phyloP scores from a whole-genome alignment of 2,797 vertebrate species.

The Xenopus petersii region DNA sequence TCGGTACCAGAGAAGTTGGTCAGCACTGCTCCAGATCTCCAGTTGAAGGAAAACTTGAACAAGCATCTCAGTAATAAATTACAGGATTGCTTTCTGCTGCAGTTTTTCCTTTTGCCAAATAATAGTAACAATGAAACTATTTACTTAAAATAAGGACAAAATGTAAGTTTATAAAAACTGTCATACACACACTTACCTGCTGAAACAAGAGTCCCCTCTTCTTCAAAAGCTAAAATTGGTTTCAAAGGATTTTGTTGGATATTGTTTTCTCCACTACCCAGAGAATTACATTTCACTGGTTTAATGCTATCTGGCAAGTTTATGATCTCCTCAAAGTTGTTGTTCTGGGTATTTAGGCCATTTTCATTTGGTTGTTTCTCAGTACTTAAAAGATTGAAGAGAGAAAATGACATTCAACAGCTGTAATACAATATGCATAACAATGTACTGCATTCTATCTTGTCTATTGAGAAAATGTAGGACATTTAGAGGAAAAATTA shows the following conservation, averaged over 20 bases:
- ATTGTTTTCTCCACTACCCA: constrained; percentile 72
- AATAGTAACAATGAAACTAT: too few species aligned
- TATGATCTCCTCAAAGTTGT: constrained; percentile 88
- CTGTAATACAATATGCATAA: background rate
- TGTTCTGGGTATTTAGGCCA: constrained; percentile 74
- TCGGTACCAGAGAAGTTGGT: too few species aligned
- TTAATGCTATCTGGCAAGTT: constrained; percentile 80
- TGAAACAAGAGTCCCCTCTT: constrained; percentile 79
- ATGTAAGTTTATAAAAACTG: too few species aligned
- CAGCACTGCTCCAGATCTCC: too few species aligned
- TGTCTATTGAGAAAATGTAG: too few species aligned
- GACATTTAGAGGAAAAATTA: too few species aligned
- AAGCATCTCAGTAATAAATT: too few species aligned
- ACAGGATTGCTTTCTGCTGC: too few species aligned
- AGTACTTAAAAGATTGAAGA: constrained; percentile 56
- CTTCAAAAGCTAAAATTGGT: constrained; percentile 85
- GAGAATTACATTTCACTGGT: constrained; percentile 75
- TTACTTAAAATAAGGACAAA: too few species aligned
- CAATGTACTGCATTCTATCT: too few species aligned
- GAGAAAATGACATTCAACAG: background rate
- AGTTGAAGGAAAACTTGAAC: too few species aligned
- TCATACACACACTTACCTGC: constrained; percentile 70
- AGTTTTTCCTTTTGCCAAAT: too few species aligned
- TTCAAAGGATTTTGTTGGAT: constrained; percentile 69
- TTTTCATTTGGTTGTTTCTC: constrained; percentile 77